These are phyloP conservation scores for Heliconius cydno DNA, from an alignment of 2,888 invertebrate genomes.

Conservation along the genomic window DNA sequence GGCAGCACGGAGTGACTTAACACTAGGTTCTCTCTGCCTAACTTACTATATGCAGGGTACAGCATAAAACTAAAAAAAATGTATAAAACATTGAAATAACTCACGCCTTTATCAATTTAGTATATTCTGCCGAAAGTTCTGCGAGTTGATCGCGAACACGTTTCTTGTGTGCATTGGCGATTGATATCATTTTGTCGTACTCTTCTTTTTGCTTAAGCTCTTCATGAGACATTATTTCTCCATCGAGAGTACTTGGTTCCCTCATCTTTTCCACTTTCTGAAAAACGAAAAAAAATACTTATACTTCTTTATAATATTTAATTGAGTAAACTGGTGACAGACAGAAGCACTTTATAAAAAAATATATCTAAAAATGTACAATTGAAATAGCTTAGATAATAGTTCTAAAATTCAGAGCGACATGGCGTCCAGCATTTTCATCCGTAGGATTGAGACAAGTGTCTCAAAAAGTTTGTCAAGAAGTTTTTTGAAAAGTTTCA, in stretches of 20 bases:
- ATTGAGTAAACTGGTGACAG: too few relatives aligned
- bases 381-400: too few relatives aligned
- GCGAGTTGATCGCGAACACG: conserved; percentile 81
- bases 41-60: neutral
- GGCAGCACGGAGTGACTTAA: neutral
- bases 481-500: too few relatives aligned
- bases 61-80: neutral
- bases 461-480: too few relatives aligned
- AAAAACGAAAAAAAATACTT: neutral
- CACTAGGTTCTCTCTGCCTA: neutral
- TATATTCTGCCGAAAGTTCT: conserved; percentile 83
- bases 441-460: too few relatives aligned
- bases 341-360: too few relatives aligned
- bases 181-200: conserved; percentile 83
- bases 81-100: conserved; percentile 44
- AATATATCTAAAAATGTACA: too few relatives aligned
- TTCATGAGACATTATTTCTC: conserved; percentile 83
- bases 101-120: conserved; percentile 81
- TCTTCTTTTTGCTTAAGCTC: conserved; percentile 88
- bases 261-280: conserved; percentile 59
- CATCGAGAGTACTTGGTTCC: conserved; percentile 72
- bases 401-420: neutral
- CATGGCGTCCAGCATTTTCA: neutral
- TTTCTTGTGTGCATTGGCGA: conserved; percentile 86
- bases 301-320: neutral